Evolutionary conservation across 2,797 vertebrate species (phyloP).

Genomic region (Eulemur albifrons): DNA sequence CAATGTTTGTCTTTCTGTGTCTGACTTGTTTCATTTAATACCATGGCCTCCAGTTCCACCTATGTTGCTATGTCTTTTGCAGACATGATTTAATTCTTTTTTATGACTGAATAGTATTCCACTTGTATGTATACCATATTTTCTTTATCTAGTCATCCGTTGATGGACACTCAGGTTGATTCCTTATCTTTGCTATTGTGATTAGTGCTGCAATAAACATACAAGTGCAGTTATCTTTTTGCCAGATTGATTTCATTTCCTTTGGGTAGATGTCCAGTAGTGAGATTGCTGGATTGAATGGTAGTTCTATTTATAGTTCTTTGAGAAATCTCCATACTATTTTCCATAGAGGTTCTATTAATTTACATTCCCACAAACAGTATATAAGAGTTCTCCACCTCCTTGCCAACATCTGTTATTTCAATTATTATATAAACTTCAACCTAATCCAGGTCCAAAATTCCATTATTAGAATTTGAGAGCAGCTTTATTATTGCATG

Average conservation of each 20-base stretch:
- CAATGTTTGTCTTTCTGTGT: not conserved
- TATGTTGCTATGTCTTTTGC: not conserved
- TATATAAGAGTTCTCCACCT: not conserved
- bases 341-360: not conserved
- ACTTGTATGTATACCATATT: not conserved
- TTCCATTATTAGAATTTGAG: constrained; percentile 50
- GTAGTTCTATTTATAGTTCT: not conserved
- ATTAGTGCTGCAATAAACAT: not conserved
- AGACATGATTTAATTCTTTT: not conserved
- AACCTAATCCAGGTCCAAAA: not conserved
- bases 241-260: not conserved
- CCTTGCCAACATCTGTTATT: not conserved
- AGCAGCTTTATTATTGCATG: constrained; percentile 25
- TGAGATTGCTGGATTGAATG: not conserved
- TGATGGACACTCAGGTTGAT: not conserved
- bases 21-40: not conserved
- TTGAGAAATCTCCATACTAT: not conserved
- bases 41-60: not conserved
- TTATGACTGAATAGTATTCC: not conserved
- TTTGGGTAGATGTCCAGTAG: not conserved
- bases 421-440: not conserved
- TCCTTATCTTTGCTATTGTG: not conserved
- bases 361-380: not conserved
- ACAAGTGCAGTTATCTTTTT: not conserved
- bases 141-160: not conserved